Evolutionary conservation across 2,113 vertebrate species (phyloP).

Genomic region (Scomber scombrus): DNA sequence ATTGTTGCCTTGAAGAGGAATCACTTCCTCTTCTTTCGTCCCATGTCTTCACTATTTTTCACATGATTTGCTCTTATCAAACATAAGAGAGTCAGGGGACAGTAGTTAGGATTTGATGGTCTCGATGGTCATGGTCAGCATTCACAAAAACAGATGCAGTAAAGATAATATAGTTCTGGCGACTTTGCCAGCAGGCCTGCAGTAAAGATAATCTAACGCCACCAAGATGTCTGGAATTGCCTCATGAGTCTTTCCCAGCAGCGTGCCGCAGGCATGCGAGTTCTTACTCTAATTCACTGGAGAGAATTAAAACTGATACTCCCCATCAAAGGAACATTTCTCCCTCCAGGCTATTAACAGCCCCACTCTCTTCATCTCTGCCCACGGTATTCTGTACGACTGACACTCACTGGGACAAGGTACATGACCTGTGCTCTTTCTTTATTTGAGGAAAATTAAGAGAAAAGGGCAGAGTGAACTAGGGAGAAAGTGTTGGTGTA

Average conservation of each 20-base stretch:
- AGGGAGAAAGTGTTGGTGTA: conserved; percentile 38
- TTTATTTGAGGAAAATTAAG: conserved; percentile 5
- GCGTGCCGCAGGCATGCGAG: conserved; percentile 32
- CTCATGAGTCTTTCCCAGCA: conserved; percentile 57
- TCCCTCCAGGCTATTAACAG: conserved; percentile 47
- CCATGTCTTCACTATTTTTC: conserved; percentile 18
- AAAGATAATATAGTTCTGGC: conserved; percentile 46
- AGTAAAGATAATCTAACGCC: conserved; percentile 68
- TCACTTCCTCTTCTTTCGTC: conserved; percentile 9
- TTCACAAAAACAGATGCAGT: conserved; percentile 46
- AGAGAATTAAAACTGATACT: conserved; percentile 68
- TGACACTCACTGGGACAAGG: conserved; percentile 33
- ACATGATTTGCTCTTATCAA: conserved; percentile 28
- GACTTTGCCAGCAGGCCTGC: conserved; percentile 51
- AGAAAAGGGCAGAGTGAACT: conserved; percentile 28
- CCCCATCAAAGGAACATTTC: conserved; percentile 68
- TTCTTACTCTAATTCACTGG: conserved; percentile 44
- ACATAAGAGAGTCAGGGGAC: conserved; percentile 38
- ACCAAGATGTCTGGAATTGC: conserved; percentile 73
- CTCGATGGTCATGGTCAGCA: conserved; percentile 36
- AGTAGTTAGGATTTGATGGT: conserved; percentile 25
- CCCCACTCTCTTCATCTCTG: conserved; percentile 48
- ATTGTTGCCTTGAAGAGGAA: conserved; percentile 23
- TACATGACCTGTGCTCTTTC: conserved; percentile 23
- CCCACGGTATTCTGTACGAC: conserved; percentile 50